Evolutionary conservation across 1,140 invertebrate genomes (phyloP), one percentile per base, ranked within the genome.

Genomic region (Lepidotrigona ventralis): DNA sequence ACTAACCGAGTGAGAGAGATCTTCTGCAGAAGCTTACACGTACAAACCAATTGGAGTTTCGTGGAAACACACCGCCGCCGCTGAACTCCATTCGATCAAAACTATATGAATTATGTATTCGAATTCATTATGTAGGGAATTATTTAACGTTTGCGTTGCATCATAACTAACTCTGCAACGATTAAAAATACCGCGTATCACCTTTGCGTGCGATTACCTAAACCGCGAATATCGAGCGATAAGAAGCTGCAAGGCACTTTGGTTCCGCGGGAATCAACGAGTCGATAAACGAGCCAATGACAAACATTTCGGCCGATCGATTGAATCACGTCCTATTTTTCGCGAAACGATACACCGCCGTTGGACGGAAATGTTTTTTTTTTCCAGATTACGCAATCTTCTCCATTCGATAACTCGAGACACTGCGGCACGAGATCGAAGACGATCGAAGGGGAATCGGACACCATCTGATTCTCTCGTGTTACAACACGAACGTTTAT

Each of bases 321-420:
- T 14, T 56, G 17, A 69, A 39, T 79, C 51, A 21, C 5, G 9
- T 9, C 53, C 23, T 23, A 69, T 79, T 75, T 58, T 60, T 29
- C 29, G 26, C 64, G 12, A 66, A 29, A 23, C 26, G 26, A 69
- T 56, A 53, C 8, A n/a, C 21, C 58, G 21, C n/a, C 64, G 8
- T 64, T 11, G n/a, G 33, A 51, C 39, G 46, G 51, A 78, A 69
- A 46, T 39, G 23, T 33, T 33, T 33, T 46, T 46, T 46, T 39
- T 69, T 69, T 51, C 56, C 1, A 46, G 23, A 72, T 80, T 80
- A 29, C 26, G 69, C 56, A 80, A 80, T n/a, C 69, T 17, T 33
- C 17, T 72, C 19, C 39, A 46, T 56, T 19, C 56, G 69, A 73
- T 73, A 63, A 73, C 69, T 26, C n/a, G 56, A 71, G 39, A 73